phyloP scores from a whole-genome alignment of 2,113 vertebrate genomes.

The Pica pica region DNA sequence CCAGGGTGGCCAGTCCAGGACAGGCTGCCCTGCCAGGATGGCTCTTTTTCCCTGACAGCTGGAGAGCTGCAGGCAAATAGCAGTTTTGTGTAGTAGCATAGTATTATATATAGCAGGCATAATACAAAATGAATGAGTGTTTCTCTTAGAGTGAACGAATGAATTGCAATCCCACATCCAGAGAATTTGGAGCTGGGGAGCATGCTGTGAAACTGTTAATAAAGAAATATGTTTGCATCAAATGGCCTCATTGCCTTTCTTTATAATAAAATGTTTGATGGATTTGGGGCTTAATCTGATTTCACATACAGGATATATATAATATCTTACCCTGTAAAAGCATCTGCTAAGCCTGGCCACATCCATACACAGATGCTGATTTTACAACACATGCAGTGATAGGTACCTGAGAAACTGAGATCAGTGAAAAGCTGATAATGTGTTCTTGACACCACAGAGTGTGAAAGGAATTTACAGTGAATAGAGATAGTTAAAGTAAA shows the following conservation, averaged over 20 bases:
- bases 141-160: neutral
- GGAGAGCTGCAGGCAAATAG: neutral
- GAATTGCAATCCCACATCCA: neutral
- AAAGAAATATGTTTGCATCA: constrained; percentile 2
- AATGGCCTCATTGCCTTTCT: neutral
- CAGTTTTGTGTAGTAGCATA: neutral
- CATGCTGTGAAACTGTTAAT: constrained; percentile 6
- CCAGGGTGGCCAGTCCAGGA: neutral
- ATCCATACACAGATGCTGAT: neutral
- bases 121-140: neutral
- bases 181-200: neutral
- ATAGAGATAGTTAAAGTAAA: neutral
- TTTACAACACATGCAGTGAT: neutral
- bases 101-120: neutral
- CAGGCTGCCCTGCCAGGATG: neutral
- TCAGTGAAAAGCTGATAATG: constrained; percentile 4
- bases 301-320: neutral
- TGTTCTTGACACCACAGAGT: neutral
- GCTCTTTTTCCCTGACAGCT: neutral
- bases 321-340: neutral
- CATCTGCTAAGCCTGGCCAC: neutral
- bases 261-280: neutral
- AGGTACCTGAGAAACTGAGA: constrained; percentile 33
- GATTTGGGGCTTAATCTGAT: neutral
- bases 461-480: constrained; percentile 19